phyloP scores from a whole-genome alignment of 2,113 vertebrate genomes.

The Heterocephalus glaber region DNA sequence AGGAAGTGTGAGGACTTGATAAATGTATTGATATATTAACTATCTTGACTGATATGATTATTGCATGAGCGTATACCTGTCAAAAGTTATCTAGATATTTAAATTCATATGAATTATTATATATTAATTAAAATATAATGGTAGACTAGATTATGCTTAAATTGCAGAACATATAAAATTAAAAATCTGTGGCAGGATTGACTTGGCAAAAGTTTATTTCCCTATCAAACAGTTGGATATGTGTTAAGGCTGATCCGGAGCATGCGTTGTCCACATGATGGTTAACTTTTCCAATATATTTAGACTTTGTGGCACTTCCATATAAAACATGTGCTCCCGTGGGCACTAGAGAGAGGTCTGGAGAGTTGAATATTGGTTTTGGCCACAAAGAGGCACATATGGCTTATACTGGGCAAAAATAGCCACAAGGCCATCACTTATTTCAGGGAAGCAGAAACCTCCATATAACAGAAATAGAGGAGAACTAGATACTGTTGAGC shows the following conservation, averaged over 20 bases:
- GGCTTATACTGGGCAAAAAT: not conserved
- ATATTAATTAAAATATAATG: not conserved
- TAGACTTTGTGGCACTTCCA: not conserved
- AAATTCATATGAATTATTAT: not conserved
- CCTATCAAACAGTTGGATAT: not conserved
- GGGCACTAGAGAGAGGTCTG: not conserved
- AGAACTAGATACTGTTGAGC: not conserved
- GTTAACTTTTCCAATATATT: not conserved
- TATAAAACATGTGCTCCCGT: not conserved
- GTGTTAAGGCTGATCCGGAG: not conserved
- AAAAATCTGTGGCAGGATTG: not conserved
- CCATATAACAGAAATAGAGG: not conserved
- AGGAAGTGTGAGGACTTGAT: not conserved
- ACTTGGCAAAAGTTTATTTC: not conserved
- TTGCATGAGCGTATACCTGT: not conserved
- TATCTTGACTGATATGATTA: not conserved
- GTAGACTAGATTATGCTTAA: not conserved
- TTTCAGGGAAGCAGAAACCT: not conserved
- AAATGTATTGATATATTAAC: not conserved
- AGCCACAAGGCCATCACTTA: not conserved
- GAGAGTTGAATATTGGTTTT: not conserved
- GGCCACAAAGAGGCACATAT: not conserved
- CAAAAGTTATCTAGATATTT: not conserved
- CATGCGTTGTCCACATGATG: not conserved
- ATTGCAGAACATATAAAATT: not conserved